phyloP scores from a whole-genome alignment of 2,888 invertebrate genomes.

The Phyllotreta cruciferae region DNA sequence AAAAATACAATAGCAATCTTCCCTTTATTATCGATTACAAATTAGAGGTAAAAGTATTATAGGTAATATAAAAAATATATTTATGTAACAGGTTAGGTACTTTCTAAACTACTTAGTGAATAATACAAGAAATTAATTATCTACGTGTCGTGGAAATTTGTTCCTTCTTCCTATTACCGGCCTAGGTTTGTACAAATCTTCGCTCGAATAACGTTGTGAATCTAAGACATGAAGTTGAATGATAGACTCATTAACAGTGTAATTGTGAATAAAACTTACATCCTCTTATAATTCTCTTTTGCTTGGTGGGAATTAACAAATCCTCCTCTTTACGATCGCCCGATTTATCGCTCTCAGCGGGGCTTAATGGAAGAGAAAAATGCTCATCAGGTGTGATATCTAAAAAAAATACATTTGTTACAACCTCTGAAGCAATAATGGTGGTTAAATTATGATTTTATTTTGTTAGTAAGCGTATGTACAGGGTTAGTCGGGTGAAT shows the following conservation, averaged over 20 bases:
- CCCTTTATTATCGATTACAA: no score
- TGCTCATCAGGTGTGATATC: conserved; percentile 40
- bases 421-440: background rate
- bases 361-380: conserved; percentile 54
- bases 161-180: conserved; percentile 64
- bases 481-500: background rate
- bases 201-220: conserved; percentile 70
- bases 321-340: conserved; percentile 46
- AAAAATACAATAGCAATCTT: background rate
- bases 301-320: conserved; percentile 35
- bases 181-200: conserved; percentile 76
- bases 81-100: background rate
- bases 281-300: conserved; percentile 38
- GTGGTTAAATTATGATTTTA: conserved; percentile 10
- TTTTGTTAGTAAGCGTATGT: no score
- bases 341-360: conserved; percentile 55
- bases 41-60: no score
- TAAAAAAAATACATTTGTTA: conserved; percentile 33
- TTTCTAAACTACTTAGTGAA: background rate
- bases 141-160: conserved; percentile 40
- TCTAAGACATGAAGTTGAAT: conserved; percentile 19
- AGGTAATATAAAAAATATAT: no score
- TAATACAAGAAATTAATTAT: background rate
- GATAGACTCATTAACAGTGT: background rate
- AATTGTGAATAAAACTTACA: conserved; percentile 32